Evolutionary conservation across 2,888 invertebrate species (phyloP), one percentile per base, ranked within the genome.

Genomic region (Hedya salicella): DNA sequence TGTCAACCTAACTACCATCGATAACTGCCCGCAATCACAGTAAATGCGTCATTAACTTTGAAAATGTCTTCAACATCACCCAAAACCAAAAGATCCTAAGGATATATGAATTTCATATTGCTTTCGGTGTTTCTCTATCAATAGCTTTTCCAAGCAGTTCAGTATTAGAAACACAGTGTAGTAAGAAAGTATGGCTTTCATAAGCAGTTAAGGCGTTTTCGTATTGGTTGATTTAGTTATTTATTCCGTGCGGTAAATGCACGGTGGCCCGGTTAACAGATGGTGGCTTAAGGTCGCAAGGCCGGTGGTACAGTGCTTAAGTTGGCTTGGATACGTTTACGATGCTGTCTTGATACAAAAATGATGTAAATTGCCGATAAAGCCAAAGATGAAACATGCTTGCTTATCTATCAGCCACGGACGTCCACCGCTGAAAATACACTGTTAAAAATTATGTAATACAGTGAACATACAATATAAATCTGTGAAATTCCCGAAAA

Each of bases 221-320:
- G 6, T 13, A 21, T 32, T 30, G 17, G 2, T n/a, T 5, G 42
- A 30, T 30, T 32, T 32, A 46, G 57, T 57, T 57, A 57, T n/a
- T 48, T 48, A 48, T 19, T 40, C 40, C 17, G 50, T n/a, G 50
- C 61, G 49, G 50, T 61, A 61, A 61, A 49, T 61, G 40, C 49
- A 50, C 50, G 50, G 49, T 42, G 61, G 50, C 61, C 61, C 61
- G 61, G 61, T 61, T 39, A 62, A 25, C 67, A 67, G 67, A 67
- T 59, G 67, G 67, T 52, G 65, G 25, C 32, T 54, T 65, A 59
- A 68, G 68, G 68, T 59, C 68, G 62, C 50, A 52, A 49, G 48
- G 16, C 65, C 65, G 65, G 62, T 53, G 30, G 32, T 21, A 53
- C 63, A 13, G 2, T 16, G n/a, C 13, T 65, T 53, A 65, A n/a